Percentiles rank a stretch among this genome's conserved stretches.
phyloP scores from a whole-genome alignment of 2,888 invertebrate genomes.

The Steinernema hermaphroditum region DNA sequence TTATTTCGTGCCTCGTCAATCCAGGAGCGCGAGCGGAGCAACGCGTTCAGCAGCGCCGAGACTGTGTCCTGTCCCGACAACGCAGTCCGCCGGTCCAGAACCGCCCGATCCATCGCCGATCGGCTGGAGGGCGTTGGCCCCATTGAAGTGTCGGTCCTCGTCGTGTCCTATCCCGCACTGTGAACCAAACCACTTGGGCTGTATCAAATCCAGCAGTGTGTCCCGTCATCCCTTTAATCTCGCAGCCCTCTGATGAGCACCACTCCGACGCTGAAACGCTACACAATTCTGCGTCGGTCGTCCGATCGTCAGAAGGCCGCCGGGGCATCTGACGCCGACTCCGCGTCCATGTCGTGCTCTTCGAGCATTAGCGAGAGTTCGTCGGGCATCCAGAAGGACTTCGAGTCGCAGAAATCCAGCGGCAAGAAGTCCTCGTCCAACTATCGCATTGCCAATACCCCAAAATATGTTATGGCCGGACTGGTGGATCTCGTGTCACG shows the following conservation, averaged over 20 bases:
- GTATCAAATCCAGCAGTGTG: no score
- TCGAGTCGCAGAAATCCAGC: not conserved
- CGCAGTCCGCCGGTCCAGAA: no score
- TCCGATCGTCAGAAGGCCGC: slow-evolving; percentile 1
- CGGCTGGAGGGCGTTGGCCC: no score
- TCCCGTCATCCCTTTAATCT: no score
- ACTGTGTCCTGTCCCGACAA: no score
- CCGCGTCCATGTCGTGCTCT: not conserved
- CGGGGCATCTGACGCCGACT: not conserved
- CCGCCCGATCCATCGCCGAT: no score
- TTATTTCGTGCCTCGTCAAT: not conserved
- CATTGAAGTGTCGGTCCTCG: no score
- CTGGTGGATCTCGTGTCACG: slow-evolving; percentile 28
- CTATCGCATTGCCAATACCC: slow-evolving; percentile 11
- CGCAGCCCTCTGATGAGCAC: not conserved
- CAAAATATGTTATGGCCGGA: slow-evolving; percentile 30
- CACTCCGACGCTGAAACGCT: slow-evolving; percentile 3
- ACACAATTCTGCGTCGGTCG: not conserved
- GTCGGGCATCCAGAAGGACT: slow-evolving; percentile 10
- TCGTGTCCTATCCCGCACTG: no score
- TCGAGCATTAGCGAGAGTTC: slow-evolving; percentile 19
- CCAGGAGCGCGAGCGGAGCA: not conserved
- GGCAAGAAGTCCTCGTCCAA: not conserved
- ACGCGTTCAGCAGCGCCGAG: no score
- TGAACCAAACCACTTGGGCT: no score